Percentiles rank a stretch among this genome's conserved stretches.
Evolutionary conservation across 2,113 vertebrate genomes (phyloP).

Genomic region (Pristiophorus japonicus): DNA sequence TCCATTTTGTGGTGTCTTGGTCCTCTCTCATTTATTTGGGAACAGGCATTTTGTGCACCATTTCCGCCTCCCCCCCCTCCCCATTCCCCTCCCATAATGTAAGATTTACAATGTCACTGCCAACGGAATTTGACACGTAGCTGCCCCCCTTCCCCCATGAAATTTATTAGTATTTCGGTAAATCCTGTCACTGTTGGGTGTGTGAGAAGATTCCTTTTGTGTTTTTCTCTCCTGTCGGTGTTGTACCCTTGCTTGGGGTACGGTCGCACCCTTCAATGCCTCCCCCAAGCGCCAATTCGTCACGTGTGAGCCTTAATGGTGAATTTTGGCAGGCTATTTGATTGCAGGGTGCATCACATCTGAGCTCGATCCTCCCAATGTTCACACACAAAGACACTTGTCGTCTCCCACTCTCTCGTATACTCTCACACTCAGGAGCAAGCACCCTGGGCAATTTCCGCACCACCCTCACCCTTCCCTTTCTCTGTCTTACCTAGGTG

Average conservation of each 20-base stretch:
- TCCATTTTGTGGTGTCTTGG: too few species aligned
- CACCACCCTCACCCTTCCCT: too few species aligned
- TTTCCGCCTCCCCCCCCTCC: too few species aligned
- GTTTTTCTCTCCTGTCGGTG: background rate
- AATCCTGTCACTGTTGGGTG: background rate
- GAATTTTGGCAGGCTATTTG: background rate
- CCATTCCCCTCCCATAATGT: too few species aligned
- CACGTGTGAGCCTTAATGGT: background rate
- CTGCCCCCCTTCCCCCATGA: too few species aligned
- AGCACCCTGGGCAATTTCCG: background rate
- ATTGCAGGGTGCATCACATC: background rate
- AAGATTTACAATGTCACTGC: too few species aligned
- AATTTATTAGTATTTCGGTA: background rate
- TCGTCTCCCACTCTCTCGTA: background rate
- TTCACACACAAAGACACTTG: background rate
- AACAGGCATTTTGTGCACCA: too few species aligned
- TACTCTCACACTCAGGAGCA: background rate
- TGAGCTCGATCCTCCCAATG: background rate
- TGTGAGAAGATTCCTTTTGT: background rate
- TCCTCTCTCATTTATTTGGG: too few species aligned
- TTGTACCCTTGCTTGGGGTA: background rate
- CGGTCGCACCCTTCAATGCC: background rate
- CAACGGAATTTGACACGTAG: too few species aligned
- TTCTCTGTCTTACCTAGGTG: too few species aligned
- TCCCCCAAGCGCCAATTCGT: background rate